phyloP scores from a whole-genome alignment of 1,140 invertebrate species.

The Drosophila gunungcola region DNA sequence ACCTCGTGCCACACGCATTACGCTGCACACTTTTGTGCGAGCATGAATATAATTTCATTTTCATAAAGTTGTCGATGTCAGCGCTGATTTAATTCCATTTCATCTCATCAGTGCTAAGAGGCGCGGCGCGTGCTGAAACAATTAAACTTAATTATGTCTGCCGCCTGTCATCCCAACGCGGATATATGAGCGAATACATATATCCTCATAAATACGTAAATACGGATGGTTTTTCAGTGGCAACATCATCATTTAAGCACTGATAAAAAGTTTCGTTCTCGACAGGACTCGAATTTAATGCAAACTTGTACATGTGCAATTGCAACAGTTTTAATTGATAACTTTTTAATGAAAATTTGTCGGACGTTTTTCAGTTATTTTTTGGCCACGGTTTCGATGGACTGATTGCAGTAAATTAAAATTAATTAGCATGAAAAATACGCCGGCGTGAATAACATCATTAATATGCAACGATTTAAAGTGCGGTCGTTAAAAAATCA shows the following conservation, averaged over 20 bases:
- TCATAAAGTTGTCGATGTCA: constrained; percentile 83
- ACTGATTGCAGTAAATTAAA: constrained; percentile 70
- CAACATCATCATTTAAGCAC: constrained; percentile 51
- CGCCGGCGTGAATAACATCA: constrained; percentile 38
- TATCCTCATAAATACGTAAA: constrained; percentile 15
- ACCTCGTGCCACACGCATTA: constrained; percentile 26
- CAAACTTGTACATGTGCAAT: constrained; percentile 29
- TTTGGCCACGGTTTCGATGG: background rate
- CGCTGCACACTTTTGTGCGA: constrained; percentile 69
- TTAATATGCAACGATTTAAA: constrained; percentile 64
- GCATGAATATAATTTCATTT: constrained; percentile 74
- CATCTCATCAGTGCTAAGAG: constrained; percentile 48
- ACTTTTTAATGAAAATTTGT: constrained; percentile 73
- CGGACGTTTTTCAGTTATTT: constrained; percentile 40
- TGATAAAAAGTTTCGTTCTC: constrained; percentile 68
- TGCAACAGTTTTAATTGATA: constrained; percentile 73
- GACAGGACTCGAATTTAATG: constrained; percentile 60
- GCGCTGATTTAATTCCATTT: constrained; percentile 80
- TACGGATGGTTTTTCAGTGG: constrained; percentile 45
- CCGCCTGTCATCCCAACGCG: constrained; percentile 38
- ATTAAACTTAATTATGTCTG: constrained; percentile 79
- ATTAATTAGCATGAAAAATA: constrained; percentile 70
- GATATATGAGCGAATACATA: constrained; percentile 27
- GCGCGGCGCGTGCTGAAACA: constrained; percentile 68
- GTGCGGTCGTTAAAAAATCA: constrained; percentile 63